phyloP scores from a whole-genome alignment of 2,797 vertebrate species.

The Tiaroga cobitis region DNA sequence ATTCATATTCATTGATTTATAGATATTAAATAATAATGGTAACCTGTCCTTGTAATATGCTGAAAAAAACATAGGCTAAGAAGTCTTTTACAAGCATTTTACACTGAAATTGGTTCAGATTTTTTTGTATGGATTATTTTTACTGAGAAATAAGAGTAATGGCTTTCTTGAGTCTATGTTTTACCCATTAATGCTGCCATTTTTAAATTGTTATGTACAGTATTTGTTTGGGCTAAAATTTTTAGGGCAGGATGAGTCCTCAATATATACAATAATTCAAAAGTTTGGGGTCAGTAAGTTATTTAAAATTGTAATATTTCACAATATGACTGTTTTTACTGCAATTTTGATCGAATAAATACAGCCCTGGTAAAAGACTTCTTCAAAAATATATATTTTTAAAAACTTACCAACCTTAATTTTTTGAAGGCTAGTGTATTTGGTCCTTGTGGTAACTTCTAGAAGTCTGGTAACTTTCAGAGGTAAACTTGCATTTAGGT shows the following conservation, averaged over 20 bases:
- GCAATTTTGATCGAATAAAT: background rate
- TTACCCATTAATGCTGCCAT: background rate
- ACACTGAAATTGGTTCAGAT: background rate
- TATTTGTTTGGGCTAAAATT: background rate
- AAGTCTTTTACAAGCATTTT: background rate
- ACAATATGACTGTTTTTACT: background rate
- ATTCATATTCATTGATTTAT: background rate
- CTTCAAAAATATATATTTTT: background rate
- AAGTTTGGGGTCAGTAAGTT: background rate
- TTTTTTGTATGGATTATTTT: background rate
- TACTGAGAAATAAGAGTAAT: background rate
- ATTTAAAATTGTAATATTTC: background rate
- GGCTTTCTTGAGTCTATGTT: background rate
- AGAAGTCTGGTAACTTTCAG: background rate
- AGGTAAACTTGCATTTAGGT: background rate
- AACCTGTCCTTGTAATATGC: slow-evolving; percentile 3
- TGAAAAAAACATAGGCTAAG: background rate
- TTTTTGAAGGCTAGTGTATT: background rate
- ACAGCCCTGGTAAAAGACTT: background rate
- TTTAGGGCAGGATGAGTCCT: background rate
- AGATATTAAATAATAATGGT: background rate
- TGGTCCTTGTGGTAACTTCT: background rate
- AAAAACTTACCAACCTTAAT: background rate
- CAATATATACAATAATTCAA: background rate
- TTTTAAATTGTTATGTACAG: background rate